A percentile compares a stretch with the other conserved stretches of the same genome.
Evolutionary conservation across 2,888 invertebrate species (phyloP).

Genomic region (Lumbricus terrestris): DNA sequence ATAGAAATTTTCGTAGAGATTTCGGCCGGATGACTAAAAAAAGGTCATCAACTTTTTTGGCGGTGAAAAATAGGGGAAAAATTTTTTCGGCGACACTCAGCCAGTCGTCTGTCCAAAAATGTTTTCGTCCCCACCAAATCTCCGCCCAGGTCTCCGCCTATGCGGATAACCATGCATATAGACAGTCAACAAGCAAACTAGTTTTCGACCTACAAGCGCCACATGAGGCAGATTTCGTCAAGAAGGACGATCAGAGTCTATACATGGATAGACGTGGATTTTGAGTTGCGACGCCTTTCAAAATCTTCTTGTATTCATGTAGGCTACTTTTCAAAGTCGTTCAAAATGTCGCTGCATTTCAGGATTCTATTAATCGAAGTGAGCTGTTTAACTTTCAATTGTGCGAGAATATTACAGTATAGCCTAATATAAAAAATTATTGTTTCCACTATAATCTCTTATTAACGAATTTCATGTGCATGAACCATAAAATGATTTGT

Average conservation of each 20-base stretch:
- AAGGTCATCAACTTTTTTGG: too few species aligned
- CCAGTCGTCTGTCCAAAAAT: too few species aligned
- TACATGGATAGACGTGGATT: not conserved
- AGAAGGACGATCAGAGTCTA: not conserved
- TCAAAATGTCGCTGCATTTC: not conserved
- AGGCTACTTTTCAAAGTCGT: not conserved
- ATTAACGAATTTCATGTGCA: not conserved
- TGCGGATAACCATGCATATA: not conserved
- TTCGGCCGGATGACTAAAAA: too few species aligned
- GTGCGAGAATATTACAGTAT: not conserved
- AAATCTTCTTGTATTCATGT: not conserved
- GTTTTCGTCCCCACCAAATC: too few species aligned
- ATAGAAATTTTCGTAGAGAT: too few species aligned
- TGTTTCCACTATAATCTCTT: not conserved
- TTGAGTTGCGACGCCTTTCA: not conserved
- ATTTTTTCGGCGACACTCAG: too few species aligned
- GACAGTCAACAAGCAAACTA: not conserved
- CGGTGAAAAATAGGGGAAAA: too few species aligned
- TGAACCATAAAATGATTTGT: too few species aligned
- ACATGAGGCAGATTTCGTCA: not conserved
- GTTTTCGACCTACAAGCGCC: not conserved
- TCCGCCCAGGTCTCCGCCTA: too few species aligned
- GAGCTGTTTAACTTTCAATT: not conserved
- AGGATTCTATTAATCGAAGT: not conserved
- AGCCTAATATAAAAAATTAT: too few species aligned